Evolutionary conservation across 2,113 vertebrate species (phyloP).

Genomic region (Pipra filicauda): DNA sequence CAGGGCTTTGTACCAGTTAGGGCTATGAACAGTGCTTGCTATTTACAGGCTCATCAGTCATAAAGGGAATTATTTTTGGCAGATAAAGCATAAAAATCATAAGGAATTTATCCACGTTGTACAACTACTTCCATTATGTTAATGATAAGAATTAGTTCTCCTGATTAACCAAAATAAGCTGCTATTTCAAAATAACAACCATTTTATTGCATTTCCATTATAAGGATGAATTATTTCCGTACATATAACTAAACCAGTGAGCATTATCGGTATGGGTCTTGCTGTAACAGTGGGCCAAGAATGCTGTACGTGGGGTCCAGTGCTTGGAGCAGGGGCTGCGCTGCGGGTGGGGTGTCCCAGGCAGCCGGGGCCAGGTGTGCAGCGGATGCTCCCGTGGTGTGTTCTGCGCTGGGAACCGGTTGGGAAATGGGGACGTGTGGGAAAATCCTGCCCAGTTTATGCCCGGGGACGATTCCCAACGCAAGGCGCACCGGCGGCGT

Average conservation of each 20-base stretch:
- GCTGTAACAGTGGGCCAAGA: fast-evolving
- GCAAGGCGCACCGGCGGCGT: not conserved
- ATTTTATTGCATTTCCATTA: fast-evolving
- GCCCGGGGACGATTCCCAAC: fast-evolving
- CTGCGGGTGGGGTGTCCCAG: not conserved
- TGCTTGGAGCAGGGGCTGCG: not conserved
- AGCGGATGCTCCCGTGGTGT: fast-evolving
- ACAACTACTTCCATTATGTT: not conserved
- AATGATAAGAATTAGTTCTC: not conserved
- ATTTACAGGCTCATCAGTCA: not conserved
- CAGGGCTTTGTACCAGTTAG: not conserved
- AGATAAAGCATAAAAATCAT: not conserved
- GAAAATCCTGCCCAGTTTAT: fast-evolving
- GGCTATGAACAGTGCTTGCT: not conserved
- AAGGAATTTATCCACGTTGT: not conserved
- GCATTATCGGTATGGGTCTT: fast-evolving
- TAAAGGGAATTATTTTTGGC: not conserved
- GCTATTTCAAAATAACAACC: not conserved
- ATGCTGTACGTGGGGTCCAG: not conserved
- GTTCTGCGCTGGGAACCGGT: fast-evolving
- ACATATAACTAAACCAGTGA: fast-evolving
- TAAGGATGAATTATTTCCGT: not conserved
- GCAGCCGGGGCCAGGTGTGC: not conserved
- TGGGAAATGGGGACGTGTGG: fast-evolving
- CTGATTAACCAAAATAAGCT: not conserved